Conservation (phyloP, 2,113 vertebrate species). For the Grantiella picta region DNA sequence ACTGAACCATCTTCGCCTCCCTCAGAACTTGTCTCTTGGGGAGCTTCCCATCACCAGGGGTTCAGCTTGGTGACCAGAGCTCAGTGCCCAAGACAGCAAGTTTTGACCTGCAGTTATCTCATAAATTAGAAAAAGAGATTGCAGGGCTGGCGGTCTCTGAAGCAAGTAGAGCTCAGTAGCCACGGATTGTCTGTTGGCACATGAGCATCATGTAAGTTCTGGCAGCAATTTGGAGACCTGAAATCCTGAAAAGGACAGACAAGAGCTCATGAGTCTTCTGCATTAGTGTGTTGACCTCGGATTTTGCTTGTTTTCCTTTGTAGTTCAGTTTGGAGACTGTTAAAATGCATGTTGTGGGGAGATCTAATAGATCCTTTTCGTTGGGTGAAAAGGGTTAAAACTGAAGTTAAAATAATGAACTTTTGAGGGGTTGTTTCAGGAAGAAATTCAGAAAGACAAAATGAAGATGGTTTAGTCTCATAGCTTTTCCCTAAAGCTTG, state of each 20-base stretch:
- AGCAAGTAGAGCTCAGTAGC: neutral
- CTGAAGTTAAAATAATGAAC: neutral
- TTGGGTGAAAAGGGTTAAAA: neutral
- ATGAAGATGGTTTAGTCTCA: neutral
- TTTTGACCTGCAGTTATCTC: neutral
- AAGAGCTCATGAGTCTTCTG: neutral
- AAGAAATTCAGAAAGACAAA: neutral
- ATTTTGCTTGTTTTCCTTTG: neutral
- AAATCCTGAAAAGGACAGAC: neutral
- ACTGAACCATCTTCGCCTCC: neutral
- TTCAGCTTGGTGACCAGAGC: neutral
- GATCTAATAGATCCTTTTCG: accelerated
- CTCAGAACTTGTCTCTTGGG: neutral
- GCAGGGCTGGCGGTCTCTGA: neutral
- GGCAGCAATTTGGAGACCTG: neutral
- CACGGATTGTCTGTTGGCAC: neutral
- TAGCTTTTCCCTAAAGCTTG: neutral
- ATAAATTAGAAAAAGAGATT: neutral
- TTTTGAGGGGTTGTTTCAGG: neutral
- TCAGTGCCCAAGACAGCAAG: neutral
- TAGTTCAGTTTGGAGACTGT: neutral
- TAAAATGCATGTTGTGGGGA: neutral
- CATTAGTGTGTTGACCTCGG: accelerated
- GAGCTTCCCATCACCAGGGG: neutral
- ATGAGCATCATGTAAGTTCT: neutral